phyloP scores from a whole-genome alignment of 1,140 invertebrate genomes.

The Drosophila prosaltans region DNA sequence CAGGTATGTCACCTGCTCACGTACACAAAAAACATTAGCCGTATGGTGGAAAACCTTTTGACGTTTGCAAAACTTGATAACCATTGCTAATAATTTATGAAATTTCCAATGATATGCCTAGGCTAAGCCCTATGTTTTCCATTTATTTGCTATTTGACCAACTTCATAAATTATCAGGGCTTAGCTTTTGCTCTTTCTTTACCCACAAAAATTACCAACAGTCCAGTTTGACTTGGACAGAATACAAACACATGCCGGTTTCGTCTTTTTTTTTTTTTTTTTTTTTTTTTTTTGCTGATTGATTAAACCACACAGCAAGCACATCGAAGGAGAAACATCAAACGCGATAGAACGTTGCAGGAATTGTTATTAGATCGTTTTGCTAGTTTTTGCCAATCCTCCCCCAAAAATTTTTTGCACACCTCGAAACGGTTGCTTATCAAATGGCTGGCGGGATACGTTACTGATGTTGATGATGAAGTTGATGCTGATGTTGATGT shows the following conservation, averaged over 20 bases:
- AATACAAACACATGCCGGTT: constrained; percentile 59
- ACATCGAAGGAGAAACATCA: constrained; percentile 40
- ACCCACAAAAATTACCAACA: constrained; percentile 20
- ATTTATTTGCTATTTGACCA: constrained; percentile 50
- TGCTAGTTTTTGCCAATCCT: constrained; percentile 19
- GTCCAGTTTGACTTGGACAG: background rate
- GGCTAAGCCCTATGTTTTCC: constrained; percentile 45
- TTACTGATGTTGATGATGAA: constrained; percentile 15
- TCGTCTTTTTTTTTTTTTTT: constrained; percentile 15
- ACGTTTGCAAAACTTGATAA: constrained; percentile 62
- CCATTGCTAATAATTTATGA: constrained; percentile 63
- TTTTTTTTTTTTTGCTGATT: constrained; percentile 61
- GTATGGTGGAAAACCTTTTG: constrained; percentile 31
- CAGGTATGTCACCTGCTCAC: constrained; percentile 75
- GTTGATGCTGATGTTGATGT: constrained; percentile 28
- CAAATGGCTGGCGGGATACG: constrained; percentile 28
- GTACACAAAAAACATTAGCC: constrained; percentile 39
- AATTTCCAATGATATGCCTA: constrained; percentile 57
- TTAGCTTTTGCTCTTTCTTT: constrained; percentile 24
- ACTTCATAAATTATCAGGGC: constrained; percentile 63
- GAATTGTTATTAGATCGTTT: constrained; percentile 78
- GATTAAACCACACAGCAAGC: constrained; percentile 73
- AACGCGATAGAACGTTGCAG: constrained; percentile 52
- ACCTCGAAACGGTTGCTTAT: constrained; percentile 45
- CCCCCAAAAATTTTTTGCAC: constrained; percentile 17